These are phyloP conservation scores for Hemicrepidius hirtus DNA, from an alignment of 2,888 invertebrate genomes.

Conservation along the genomic window DNA sequence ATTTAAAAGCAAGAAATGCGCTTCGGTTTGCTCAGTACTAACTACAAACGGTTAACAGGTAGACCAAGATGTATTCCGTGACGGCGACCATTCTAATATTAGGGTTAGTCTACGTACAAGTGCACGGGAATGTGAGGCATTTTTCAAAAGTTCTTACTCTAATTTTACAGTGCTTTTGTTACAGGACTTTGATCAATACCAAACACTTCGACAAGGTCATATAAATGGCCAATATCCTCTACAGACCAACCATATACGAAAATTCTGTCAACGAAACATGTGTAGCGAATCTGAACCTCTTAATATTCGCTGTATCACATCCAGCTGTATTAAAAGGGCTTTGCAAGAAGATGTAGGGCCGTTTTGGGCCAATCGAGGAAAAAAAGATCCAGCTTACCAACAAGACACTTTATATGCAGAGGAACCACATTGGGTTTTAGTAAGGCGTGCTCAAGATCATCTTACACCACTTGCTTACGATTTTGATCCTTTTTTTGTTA, in stretches of 20 bases:
- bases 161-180: slow-evolving; percentile 26
- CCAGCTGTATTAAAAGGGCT: slow-evolving; percentile 60
- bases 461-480: slow-evolving; percentile 41
- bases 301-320: slow-evolving; percentile 42
- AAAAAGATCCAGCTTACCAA: slow-evolving; percentile 64
- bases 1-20: slow-evolving; percentile 29
- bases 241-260: slow-evolving; percentile 56
- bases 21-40: not conserved
- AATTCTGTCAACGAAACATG: slow-evolving; percentile 41
- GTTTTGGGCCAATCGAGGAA: slow-evolving; percentile 74
- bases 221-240: slow-evolving; percentile 41
- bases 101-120: slow-evolving; percentile 5
- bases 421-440: slow-evolving; percentile 75
- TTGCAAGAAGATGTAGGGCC: slow-evolving; percentile 66
- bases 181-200: slow-evolving; percentile 30
- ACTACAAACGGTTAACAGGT: not conserved
- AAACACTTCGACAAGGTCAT: not conserved
- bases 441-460: slow-evolving; percentile 71
- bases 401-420: slow-evolving; percentile 73
- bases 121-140: slow-evolving; percentile 21
- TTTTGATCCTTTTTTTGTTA: slow-evolving; percentile 65
- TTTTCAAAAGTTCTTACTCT: not conserved
- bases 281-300: slow-evolving; percentile 29
- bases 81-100: slow-evolving; percentile 13
- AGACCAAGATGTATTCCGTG: slow-evolving; percentile 8